A percentile compares a stretch with the other conserved stretches of the same genome.
These are phyloP conservation scores for Pissodes strobi DNA, from an alignment of 1,140 invertebrate genomes.

Conservation along the genomic window DNA sequence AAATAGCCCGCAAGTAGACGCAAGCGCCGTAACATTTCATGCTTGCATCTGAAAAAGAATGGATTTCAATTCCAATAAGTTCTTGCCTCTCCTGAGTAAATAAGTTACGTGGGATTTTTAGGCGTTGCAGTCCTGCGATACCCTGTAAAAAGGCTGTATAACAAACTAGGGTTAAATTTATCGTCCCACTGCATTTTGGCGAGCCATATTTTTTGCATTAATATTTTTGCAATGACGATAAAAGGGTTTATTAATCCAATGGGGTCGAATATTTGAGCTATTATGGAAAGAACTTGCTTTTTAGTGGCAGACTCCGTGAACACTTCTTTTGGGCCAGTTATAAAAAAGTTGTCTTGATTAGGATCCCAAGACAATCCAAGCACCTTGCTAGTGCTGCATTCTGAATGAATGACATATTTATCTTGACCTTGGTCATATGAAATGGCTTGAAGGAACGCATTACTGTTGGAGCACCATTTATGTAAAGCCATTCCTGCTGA, in stretches of 20 bases:
- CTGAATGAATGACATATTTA: not conserved
- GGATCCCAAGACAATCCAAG: constrained; percentile 27
- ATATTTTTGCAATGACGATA: constrained; percentile 17
- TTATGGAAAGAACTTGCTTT: constrained; percentile 23
- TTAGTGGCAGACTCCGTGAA: constrained; percentile 15
- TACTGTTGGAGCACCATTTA: not conserved
- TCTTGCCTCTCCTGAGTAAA: too few relatives aligned
- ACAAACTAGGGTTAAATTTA: too few relatives aligned
- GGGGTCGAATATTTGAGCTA: constrained; percentile 27
- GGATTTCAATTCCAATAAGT: not conserved
- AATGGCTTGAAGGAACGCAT: too few relatives aligned
- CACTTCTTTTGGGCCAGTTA: not conserved
- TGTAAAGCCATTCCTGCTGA: constrained; percentile 2
- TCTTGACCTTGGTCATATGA: too few relatives aligned
- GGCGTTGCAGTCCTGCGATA: not conserved
- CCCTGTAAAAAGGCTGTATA: not conserved
- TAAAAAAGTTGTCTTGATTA: constrained; percentile 9
- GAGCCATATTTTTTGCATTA: constrained; percentile 29
- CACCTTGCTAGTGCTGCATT: constrained; percentile 11
- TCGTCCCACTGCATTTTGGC: constrained; percentile 28
- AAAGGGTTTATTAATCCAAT: constrained; percentile 17
- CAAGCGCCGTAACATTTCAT: constrained; percentile 35
- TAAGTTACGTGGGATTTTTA: too few relatives aligned
- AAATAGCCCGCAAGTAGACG: constrained; percentile 42
- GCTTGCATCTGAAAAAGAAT: not conserved